phyloP scores from a whole-genome alignment of 2,888 invertebrate genomes.

The Drosophila bunnanda region DNA sequence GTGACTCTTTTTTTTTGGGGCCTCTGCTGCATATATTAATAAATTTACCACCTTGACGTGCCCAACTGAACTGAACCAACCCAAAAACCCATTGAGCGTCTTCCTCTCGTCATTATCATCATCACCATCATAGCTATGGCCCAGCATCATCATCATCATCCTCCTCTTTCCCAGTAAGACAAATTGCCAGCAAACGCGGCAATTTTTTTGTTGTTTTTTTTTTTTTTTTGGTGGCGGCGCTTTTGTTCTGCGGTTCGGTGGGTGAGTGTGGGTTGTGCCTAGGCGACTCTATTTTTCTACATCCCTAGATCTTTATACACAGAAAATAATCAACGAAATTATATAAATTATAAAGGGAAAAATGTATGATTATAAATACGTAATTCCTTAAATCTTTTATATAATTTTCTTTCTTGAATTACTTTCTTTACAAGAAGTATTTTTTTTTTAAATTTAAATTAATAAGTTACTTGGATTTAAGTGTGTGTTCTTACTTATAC shows the following conservation, averaged over 20 bases:
- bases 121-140: constrained; percentile 20
- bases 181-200: constrained; percentile 24
- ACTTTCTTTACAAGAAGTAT: no score
- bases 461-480: no score
- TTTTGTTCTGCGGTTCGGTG: constrained; percentile 62
- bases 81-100: constrained; percentile 49
- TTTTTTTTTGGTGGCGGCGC: constrained; percentile 63
- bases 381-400: no score
- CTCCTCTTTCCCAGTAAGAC: constrained; percentile 25
- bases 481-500: no score
- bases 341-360: no score
- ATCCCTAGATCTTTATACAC: constrained; percentile 7
- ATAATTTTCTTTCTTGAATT: no score
- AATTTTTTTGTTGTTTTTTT: constrained; percentile 44
- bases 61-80: constrained; percentile 40
- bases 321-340: not conserved
- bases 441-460: no score
- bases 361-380: no score
- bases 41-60: constrained; percentile 52
- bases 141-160: constrained; percentile 33
- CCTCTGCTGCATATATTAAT: constrained; percentile 61
- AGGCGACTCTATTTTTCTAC: not conserved
- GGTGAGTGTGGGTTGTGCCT: constrained; percentile 48
- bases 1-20: constrained; percentile 38
- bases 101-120: constrained; percentile 39